Percentiles rank a stretch among this genome's conserved stretches.
Conservation (phyloP, 1,140 invertebrate genomes). For the Hyphantria cunea region DNA sequence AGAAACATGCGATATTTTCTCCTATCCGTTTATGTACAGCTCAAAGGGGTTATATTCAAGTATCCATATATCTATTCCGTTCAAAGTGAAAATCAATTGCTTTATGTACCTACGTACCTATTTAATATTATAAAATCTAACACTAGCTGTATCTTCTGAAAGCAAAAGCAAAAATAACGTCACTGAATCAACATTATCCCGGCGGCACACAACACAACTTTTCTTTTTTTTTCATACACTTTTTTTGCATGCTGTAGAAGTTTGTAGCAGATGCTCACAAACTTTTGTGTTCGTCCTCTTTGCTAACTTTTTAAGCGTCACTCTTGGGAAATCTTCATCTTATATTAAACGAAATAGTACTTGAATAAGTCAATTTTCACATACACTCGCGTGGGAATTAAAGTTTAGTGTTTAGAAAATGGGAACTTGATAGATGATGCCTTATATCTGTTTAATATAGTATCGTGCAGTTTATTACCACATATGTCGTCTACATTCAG, state of each 20-base stretch:
- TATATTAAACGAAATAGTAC: conserved; percentile 23
- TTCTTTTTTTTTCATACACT: conserved; percentile 9
- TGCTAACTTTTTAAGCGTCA: conserved; percentile 25
- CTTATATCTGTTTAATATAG: background rate
- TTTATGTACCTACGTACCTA: too few species aligned
- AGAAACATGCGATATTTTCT: too few species aligned
- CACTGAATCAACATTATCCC: conserved; percentile 13
- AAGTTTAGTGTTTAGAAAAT: background rate
- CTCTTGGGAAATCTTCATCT: conserved; percentile 26
- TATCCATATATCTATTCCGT: too few species aligned
- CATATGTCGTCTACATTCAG: too few species aligned
- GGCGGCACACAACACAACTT: conserved; percentile 10
- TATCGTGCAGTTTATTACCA: too few species aligned
- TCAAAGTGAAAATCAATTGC: too few species aligned
- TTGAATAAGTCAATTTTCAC: conserved; percentile 12
- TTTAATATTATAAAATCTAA: too few species aligned
- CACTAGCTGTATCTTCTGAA: too few species aligned
- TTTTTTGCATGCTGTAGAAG: conserved; percentile 20
- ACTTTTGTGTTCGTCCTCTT: conserved; percentile 23
- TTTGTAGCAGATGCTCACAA: conserved; percentile 18
- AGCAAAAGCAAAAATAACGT: conserved; percentile 11
- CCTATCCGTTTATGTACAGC: too few species aligned
- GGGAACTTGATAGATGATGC: background rate
- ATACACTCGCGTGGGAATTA: conserved; percentile 1
- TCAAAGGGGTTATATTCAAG: too few species aligned